A percentile compares a stretch with the other conserved stretches of the same genome.
These are phyloP conservation scores for Drosophila formosana DNA, from an alignment of 2,888 invertebrate species.

Conservation along the genomic window DNA sequence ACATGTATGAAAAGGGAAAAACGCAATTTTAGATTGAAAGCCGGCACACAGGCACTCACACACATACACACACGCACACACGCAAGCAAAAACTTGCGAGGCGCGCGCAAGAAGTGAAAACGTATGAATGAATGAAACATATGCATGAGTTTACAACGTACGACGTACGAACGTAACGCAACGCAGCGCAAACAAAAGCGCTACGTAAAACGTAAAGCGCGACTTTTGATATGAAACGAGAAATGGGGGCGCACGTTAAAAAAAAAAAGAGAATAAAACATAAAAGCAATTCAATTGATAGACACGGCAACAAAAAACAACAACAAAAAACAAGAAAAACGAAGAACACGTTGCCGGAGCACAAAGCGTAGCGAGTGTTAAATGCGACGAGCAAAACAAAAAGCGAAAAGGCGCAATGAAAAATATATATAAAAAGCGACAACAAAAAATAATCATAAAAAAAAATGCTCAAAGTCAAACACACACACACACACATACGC, in stretches of 20 bases:
- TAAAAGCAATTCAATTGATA: constrained; percentile 50
- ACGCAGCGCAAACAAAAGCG: constrained; percentile 49
- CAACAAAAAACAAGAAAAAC: constrained; percentile 36
- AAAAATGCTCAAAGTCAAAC: constrained; percentile 68
- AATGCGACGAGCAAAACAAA: constrained; percentile 74
- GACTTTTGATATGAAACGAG: constrained; percentile 50
- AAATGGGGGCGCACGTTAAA: constrained; percentile 30
- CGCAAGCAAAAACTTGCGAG: constrained; percentile 2
- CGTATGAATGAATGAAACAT: constrained; percentile 68
- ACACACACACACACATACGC: constrained; percentile 42
- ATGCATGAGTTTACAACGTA: constrained; percentile 28
- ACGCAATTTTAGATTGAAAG: constrained; percentile 66
- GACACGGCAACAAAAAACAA: constrained; percentile 34
- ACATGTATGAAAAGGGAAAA: constrained; percentile 51
- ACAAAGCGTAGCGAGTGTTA: constrained; percentile 62
- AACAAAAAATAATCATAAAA: constrained; percentile 71
- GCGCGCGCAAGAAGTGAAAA: constrained; percentile 53
- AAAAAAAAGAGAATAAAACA: constrained; percentile 23
- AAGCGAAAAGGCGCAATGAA: constrained; percentile 45
- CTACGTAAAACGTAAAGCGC: constrained; percentile 54
- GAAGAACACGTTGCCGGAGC: constrained; percentile 48
- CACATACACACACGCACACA: neutral
- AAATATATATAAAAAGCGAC: constrained; percentile 52
- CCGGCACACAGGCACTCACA: constrained; percentile 24
- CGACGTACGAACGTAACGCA: neutral